Percentiles rank a stretch among this genome's conserved stretches.
Evolutionary conservation across 2,888 invertebrate genomes (phyloP).

Genomic region (Hemistola chrysoprasaria): DNA sequence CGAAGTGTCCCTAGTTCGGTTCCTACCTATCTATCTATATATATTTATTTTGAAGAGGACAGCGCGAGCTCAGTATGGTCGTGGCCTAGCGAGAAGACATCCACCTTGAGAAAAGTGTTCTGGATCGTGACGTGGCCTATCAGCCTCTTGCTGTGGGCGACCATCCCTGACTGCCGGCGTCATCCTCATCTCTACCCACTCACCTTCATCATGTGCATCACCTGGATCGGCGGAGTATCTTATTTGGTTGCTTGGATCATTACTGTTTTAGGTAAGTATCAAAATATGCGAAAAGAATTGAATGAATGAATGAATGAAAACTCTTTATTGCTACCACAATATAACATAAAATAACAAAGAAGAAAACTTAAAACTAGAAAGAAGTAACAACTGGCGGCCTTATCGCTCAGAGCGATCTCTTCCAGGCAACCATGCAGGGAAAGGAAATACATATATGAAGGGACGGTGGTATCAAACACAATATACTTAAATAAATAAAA

Average conservation of each 20-base stretch:
- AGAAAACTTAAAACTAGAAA: no score
- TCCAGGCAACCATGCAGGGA: no score
- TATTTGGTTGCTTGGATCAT: slow-evolving; percentile 95
- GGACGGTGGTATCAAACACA: no score
- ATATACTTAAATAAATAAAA: no score
- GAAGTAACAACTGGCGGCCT: no score
- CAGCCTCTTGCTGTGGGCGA: slow-evolving; percentile 85
- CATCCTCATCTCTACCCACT: slow-evolving; percentile 82
- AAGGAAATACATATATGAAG: no score
- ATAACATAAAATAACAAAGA: no score
- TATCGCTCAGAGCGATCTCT: no score
- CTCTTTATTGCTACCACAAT: no score
- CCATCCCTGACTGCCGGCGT: slow-evolving; percentile 89
- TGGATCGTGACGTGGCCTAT: slow-evolving; percentile 90
- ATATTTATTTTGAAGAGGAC: slow-evolving; percentile 35
- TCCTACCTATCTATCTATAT: not conserved
- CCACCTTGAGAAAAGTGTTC: slow-evolving; percentile 62
- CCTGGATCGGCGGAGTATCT: slow-evolving; percentile 91
- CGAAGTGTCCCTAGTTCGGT: no score
- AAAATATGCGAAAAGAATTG: not conserved
- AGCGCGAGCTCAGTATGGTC: slow-evolving; percentile 70
- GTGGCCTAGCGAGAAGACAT: slow-evolving; percentile 78
- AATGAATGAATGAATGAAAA: no score
- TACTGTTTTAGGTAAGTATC: slow-evolving; percentile 85
- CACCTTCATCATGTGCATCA: slow-evolving; percentile 90